These are phyloP conservation scores for Synergus gifuensis DNA, from an alignment of 2,888 invertebrate genomes.

Conservation along the genomic window DNA sequence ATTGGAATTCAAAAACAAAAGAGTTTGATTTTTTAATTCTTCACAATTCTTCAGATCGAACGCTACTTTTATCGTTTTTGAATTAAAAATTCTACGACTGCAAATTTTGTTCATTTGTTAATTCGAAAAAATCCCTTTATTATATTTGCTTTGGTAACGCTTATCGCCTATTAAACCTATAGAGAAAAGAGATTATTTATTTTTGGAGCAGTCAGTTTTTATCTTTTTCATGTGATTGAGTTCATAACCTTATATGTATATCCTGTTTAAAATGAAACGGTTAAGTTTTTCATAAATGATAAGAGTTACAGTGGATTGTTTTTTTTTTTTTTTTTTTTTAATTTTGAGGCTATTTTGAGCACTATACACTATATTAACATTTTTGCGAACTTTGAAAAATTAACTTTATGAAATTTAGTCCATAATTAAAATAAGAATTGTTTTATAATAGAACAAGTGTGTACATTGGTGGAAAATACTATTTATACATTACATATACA, in stretches of 20 bases:
- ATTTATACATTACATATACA: no score
- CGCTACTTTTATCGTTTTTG: neutral
- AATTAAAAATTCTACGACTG: neutral
- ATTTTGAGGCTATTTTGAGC: neutral
- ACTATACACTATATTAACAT: neutral
- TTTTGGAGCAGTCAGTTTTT: neutral
- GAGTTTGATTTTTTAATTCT: neutral
- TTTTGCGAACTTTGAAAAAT: neutral
- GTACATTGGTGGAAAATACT: no score
- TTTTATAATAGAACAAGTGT: no score
- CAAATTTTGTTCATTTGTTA: neutral
- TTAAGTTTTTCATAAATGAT: neutral
- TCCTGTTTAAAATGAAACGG: neutral
- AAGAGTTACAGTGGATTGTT: neutral
- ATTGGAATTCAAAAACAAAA: neutral
- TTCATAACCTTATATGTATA: slow-evolving; percentile 17
- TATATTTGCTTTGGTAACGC: neutral
- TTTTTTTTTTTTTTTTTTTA: neutral
- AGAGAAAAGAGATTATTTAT: neutral
- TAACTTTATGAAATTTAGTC: neutral
- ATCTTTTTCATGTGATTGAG: neutral
- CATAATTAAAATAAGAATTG: no score
- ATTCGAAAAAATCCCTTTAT: neutral
- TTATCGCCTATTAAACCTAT: neutral
- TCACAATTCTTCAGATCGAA: neutral